Base-by-base conservation (phyloP, 2,113 vertebrate genomes). In the Salminus brasiliensis region DNA sequence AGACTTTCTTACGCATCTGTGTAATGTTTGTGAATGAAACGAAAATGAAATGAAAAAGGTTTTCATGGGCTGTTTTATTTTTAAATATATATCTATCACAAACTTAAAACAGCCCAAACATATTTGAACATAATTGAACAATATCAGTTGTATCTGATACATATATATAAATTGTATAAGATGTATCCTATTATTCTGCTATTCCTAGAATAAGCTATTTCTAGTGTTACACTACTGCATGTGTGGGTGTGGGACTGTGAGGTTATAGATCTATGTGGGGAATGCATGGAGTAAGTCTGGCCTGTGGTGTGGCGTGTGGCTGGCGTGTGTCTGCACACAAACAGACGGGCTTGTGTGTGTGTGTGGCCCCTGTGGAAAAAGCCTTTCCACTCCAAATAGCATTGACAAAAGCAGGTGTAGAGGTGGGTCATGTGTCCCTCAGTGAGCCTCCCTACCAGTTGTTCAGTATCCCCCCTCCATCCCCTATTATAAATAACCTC, bases 401-500 rank as follows among this genome's bases (percentile, higher is more conserved):
- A 83, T 57, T 72, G 57, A 43, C 75, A 71, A 83, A 83, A 83
- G 78, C 83, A 88, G 85, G 84, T 85, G 85, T 78, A 32, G 75
- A 66, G 49, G 25, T 72, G 69, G 66, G 80, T 81, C 81, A 85
- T 74, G 49, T 84, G 73, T 83, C 65, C 60, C 47, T 67, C 55
- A 78, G 74, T 82, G 81, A 71, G 72, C 23, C 36, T 69, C 9
- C 41, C 71, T 70, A 60, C 49, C 84, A 85, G 86, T 84, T 87
- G 84, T 78, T 72, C 29, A 66, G n/a, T 62, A 63, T 59, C 72
- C 47, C 55, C 29, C 65, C 65, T 45, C 70, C 43, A 36, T 16
- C 34, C 70, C 43, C 57, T 70, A 76, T 68, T 86, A 87, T 84
- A 88, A 87, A 85, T 87, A 88, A 84, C 80, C 55, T 62, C 63